Evolutionary conservation across 2,797 vertebrate species (phyloP).

Genomic region (Tenualosa thibaudeaui): DNA sequence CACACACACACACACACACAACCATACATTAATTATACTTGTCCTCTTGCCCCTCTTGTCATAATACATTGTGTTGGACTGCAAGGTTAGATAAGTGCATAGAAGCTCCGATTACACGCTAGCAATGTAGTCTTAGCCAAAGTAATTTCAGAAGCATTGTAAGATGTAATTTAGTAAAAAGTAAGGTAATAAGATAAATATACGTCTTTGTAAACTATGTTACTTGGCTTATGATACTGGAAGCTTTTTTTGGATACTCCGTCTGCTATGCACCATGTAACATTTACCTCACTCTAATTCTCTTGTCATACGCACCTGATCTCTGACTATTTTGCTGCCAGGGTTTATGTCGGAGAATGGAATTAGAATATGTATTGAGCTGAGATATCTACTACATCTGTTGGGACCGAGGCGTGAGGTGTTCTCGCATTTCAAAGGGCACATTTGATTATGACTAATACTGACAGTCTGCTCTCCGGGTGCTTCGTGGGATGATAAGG

Average conservation of each 20-base stretch:
- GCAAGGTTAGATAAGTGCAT: constrained; percentile 11
- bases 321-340: background rate
- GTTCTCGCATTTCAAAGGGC: background rate
- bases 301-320: background rate
- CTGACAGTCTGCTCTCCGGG: constrained; percentile 8
- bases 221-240: background rate
- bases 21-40: background rate
- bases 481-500: background rate
- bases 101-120: background rate
- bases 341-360: constrained; percentile 4
- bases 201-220: background rate
- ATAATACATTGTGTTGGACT: constrained; percentile 8
- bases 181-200: background rate
- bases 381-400: background rate
- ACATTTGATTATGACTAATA: constrained; percentile 2
- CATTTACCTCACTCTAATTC: background rate
- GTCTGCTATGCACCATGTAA: background rate
- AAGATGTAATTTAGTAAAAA: background rate
- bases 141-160: background rate
- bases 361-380: background rate
- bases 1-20: background rate
- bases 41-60: background rate
- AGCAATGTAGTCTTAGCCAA: background rate
- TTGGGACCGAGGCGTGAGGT: background rate
- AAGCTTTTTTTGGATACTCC: background rate